Evolutionary conservation across 2,888 invertebrate species (phyloP).

Genomic region (Trichopria drosophilae): DNA sequence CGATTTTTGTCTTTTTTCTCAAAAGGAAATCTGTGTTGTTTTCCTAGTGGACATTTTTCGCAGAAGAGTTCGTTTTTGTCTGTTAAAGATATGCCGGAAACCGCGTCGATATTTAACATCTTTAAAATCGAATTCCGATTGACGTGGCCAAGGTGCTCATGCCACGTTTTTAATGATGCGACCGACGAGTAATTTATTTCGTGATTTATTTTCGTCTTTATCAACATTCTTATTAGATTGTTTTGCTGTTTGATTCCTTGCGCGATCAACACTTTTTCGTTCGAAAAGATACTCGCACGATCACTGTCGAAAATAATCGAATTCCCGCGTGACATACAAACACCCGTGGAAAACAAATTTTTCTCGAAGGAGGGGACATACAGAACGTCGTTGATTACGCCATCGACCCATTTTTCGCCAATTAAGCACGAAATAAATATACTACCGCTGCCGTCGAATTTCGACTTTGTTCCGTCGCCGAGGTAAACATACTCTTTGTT

Average conservation of each 20-base stretch:
- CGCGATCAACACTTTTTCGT: conserved; percentile 5
- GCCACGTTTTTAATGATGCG: too few species aligned
- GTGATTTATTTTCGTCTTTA: not conserved
- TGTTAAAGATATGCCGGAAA: conserved; percentile 7
- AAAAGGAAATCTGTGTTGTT: too few species aligned
- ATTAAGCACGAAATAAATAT: conserved; percentile 9
- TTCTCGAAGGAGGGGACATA: too few species aligned
- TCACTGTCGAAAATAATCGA: not conserved
- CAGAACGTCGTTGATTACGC: conserved; percentile 15
- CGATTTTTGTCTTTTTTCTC: too few species aligned
- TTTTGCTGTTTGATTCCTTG: conserved; percentile 13
- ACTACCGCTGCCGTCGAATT: conserved; percentile 6
- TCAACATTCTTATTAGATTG: conserved; percentile 16
- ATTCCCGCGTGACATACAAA: conserved; percentile 1
- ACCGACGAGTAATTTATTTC: conserved; percentile 8
- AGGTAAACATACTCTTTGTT: conserved; percentile 18
- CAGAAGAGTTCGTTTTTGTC: too few species aligned
- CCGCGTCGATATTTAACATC: not conserved
- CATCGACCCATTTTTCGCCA: conserved; percentile 7
- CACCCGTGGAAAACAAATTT: not conserved
- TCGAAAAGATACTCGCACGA: not conserved
- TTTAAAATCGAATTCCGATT: not conserved
- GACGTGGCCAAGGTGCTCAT: too few species aligned
- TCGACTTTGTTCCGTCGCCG: conserved; percentile 8
- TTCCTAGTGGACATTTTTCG: too few species aligned